phyloP scores from a whole-genome alignment of 2,888 invertebrate species.

The Tipula unca region DNA sequence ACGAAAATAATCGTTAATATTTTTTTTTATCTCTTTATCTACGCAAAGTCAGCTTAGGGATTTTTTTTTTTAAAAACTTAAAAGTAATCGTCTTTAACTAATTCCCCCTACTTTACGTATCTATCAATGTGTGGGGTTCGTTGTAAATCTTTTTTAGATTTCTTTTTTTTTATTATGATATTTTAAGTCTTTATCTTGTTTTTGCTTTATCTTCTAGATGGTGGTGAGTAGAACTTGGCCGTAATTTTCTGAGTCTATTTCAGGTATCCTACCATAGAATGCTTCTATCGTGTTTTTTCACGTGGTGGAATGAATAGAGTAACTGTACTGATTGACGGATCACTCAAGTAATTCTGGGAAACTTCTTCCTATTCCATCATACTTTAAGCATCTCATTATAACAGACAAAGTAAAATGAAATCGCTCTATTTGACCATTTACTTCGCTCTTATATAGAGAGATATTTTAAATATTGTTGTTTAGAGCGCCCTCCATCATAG shows the following conservation, averaged over 20 bases:
- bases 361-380: not conserved
- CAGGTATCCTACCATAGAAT: conserved; percentile 24
- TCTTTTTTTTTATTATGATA: conserved; percentile 24
- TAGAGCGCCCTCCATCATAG: conserved; percentile 24
- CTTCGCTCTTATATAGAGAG: conserved; percentile 26
- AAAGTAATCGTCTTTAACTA: no score
- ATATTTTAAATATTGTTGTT: conserved; percentile 23
- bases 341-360: conserved; percentile 22
- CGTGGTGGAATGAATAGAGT: conserved; percentile 25
- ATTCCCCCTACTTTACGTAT: no score
- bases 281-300: conserved; percentile 24
- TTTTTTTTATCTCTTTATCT: no score
- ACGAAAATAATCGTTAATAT: no score
- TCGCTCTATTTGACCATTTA: no score
- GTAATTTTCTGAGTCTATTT: conserved; percentile 22
- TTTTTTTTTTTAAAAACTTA: no score
- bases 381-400: conserved; percentile 23
- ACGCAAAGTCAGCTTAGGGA: no score
- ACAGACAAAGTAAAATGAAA: conserved; percentile 27
- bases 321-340: conserved; percentile 25
- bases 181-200: conserved; percentile 24
- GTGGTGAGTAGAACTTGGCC: conserved; percentile 22
- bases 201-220: conserved; percentile 24
- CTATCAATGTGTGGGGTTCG: no score
- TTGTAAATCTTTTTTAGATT: conserved; percentile 24